Percentiles rank a stretch among this genome's conserved stretches.
These are phyloP conservation scores for human (Homo sapiens) DNA, from an alignment of 2,113 vertebrate genomes.

Conservation along the genomic window DNA sequence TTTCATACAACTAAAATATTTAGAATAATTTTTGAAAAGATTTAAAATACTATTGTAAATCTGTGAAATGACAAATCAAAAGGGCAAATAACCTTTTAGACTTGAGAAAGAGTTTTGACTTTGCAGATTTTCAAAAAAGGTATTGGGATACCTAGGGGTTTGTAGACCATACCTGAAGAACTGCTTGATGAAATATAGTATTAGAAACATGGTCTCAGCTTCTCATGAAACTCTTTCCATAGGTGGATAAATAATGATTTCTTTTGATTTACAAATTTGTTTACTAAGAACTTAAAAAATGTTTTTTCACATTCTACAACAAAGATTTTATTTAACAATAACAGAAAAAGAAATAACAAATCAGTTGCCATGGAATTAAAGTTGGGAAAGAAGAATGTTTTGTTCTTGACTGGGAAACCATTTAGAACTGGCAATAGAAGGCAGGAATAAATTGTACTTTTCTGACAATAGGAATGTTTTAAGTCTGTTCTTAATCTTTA, in stretches of 20 bases:
- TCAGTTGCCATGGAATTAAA: slow-evolving; percentile 18
- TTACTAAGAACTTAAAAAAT: neutral
- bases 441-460: neutral
- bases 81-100: neutral
- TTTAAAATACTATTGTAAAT: neutral
- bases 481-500: neutral
- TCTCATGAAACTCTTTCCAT: neutral
- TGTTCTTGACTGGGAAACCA: neutral
- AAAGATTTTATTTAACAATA: neutral
- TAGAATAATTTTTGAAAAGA: neutral
- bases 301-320: neutral
- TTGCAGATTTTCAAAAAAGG: neutral
- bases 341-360: neutral
- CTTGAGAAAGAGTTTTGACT: neutral
- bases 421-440: neutral
- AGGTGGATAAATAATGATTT: neutral
- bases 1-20: neutral
- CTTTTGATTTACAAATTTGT: neutral
- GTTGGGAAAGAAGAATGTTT: neutral
- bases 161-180: neutral
- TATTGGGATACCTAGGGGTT: neutral
- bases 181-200: neutral
- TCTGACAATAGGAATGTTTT: neutral
- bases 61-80: neutral
- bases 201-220: neutral